A percentile compares a stretch with the other conserved stretches of the same genome.
Evolutionary conservation across 2,113 vertebrate genomes (phyloP).

Genomic region (Pluvialis apricaria): DNA sequence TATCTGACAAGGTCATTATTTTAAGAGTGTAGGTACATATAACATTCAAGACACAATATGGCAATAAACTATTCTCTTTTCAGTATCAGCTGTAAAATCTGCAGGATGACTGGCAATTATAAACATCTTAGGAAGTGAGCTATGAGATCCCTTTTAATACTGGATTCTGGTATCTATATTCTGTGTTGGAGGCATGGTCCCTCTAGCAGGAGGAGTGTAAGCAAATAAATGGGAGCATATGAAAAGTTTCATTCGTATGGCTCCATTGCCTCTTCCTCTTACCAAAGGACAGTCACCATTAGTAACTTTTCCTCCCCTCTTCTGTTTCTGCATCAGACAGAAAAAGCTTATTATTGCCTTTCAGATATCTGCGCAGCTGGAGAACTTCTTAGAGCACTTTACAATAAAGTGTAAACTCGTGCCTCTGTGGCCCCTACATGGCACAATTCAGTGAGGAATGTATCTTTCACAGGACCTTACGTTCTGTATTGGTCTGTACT

Average conservation of each 20-base stretch:
- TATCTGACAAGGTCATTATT: neutral
- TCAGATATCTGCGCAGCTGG: neutral
- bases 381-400: neutral
- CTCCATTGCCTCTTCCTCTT: neutral
- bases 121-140: neutral
- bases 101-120: neutral
- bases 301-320: neutral
- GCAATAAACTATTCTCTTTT: neutral
- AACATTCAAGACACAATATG: neutral
- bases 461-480: neutral
- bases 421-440: neutral
- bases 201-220: neutral
- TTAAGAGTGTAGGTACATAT: neutral
- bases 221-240: neutral
- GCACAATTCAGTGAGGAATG: neutral
- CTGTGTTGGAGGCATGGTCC: neutral
- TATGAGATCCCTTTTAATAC: neutral
- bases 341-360: neutral
- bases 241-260: neutral
- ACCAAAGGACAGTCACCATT: neutral
- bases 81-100: neutral
- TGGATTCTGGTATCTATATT: neutral
- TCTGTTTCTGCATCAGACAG: neutral
- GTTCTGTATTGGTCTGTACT: neutral
- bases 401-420: neutral